Percentiles rank a stretch among this genome's conserved stretches.
These are phyloP conservation scores for Prionailurus bengalensis DNA, from an alignment of 2,113 vertebrate genomes.

Conservation along the genomic window DNA sequence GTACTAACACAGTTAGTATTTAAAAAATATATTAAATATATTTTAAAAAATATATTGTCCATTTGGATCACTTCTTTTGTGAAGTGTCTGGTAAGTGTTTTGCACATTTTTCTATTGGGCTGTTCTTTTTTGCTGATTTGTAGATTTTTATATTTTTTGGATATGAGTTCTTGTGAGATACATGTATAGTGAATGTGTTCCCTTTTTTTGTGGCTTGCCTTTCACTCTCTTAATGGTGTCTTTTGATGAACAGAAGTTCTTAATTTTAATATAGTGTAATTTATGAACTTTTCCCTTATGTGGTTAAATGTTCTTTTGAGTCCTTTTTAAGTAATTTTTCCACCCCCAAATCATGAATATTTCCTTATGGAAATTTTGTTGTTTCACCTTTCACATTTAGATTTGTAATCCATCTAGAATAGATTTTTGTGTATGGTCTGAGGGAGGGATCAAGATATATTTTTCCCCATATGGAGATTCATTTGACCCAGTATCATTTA, in stretches of 20 bases:
- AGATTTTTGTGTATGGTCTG: neutral
- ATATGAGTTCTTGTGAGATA: neutral
- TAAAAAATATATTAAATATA: neutral
- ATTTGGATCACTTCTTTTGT: neutral
- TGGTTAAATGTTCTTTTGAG: neutral
- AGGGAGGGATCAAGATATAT: neutral
- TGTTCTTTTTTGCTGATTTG: neutral
- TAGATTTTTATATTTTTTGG: neutral
- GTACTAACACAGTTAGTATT: neutral
- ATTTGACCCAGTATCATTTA: neutral
- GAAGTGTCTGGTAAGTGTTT: neutral
- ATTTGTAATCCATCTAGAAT: neutral
- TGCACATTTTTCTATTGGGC: neutral
- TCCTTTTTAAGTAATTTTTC: neutral
- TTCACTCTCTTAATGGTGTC: neutral
- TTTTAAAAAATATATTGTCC: neutral
- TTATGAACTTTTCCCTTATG: neutral
- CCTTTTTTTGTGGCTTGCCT: neutral
- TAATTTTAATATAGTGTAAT: neutral
- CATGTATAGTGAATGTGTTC: neutral
- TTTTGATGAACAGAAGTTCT: constrained; percentile 6
- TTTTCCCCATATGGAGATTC: neutral
- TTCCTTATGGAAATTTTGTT: neutral
- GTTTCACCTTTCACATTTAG: neutral
- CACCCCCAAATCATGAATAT: neutral